phyloP scores from a whole-genome alignment of 2,113 vertebrate genomes.

The Bettongia penicillata region DNA sequence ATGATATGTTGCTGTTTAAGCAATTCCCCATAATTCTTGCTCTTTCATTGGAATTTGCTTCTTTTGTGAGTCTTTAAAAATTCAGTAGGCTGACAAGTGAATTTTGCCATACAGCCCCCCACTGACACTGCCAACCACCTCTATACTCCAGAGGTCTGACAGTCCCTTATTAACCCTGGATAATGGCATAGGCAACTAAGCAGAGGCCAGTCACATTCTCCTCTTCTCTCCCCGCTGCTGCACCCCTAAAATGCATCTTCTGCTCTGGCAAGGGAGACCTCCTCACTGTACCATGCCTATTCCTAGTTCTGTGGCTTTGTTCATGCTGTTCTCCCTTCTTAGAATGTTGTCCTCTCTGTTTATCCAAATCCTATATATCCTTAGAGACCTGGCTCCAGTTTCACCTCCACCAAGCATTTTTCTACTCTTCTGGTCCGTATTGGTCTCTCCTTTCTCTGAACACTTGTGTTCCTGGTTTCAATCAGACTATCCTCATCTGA shows the following conservation, averaged over 20 bases:
- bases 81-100: background rate
- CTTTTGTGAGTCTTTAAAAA: background rate
- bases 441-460: background rate
- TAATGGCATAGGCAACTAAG: background rate
- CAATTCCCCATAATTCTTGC: background rate
- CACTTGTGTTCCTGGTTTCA: background rate
- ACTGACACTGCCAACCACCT: background rate
- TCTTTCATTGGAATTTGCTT: conserved; percentile 26
- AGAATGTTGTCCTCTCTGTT: background rate
- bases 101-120: background rate
- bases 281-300: fast-evolving
- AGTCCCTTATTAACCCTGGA: background rate
- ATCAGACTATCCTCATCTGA: background rate
- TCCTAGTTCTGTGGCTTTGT: background rate
- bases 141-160: background rate
- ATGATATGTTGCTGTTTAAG: background rate
- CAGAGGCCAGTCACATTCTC: background rate
- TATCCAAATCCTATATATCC: background rate
- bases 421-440: background rate
- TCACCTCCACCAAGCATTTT: background rate
- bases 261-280: background rate
- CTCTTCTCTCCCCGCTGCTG: background rate
- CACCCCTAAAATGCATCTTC: conserved; percentile 4
- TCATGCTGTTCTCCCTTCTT: background rate
- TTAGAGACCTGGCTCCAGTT: background rate